Percentiles rank a stretch among this genome's conserved stretches.
These are phyloP conservation scores for Archips xylosteana DNA, from an alignment of 2,888 invertebrate genomes.

Conservation along the genomic window DNA sequence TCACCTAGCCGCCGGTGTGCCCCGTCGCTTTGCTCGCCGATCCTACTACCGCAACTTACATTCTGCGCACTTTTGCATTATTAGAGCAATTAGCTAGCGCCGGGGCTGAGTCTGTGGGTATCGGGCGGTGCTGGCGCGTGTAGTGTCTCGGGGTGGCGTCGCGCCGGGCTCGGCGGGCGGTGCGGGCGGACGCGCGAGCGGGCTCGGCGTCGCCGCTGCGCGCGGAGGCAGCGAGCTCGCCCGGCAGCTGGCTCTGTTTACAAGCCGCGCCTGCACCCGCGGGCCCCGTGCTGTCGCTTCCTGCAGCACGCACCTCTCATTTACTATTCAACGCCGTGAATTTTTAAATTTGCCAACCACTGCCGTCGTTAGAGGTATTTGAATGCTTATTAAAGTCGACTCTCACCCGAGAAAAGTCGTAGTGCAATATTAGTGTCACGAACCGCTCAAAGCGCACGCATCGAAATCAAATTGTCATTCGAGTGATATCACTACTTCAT, in stretches of 20 bases:
- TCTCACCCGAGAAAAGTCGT: constrained; percentile 74
- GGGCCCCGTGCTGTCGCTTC: constrained; percentile 60
- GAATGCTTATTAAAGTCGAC: constrained; percentile 75
- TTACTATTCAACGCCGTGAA: constrained; percentile 82
- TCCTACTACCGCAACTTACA: constrained; percentile 64
- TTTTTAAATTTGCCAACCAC: constrained; percentile 79
- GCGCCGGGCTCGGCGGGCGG: constrained; percentile 48
- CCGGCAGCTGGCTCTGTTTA: constrained; percentile 81
- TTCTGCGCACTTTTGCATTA: constrained; percentile 69
- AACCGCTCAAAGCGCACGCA: constrained; percentile 78
- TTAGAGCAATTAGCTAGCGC: constrained; percentile 52
- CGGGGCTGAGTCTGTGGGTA: constrained; percentile 49
- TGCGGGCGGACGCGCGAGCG: constrained; percentile 51
- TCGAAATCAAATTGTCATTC: constrained; percentile 78
- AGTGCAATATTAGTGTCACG: constrained; percentile 80
- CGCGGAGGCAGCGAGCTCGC: constrained; percentile 57
- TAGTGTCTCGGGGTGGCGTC: constrained; percentile 44
- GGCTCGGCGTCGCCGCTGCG: constrained; percentile 51
- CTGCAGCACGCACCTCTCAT: constrained; percentile 78
- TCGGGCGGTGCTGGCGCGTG: constrained; percentile 49
- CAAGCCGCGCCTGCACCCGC: constrained; percentile 73
- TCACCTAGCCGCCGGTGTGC: constrained; percentile 78
- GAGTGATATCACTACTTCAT: constrained; percentile 81
- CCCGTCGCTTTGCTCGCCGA: constrained; percentile 62
- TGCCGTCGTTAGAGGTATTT: constrained; percentile 74